Conservation (phyloP, 2,113 vertebrate species). For the Motacilla tschutschensis region DNA sequence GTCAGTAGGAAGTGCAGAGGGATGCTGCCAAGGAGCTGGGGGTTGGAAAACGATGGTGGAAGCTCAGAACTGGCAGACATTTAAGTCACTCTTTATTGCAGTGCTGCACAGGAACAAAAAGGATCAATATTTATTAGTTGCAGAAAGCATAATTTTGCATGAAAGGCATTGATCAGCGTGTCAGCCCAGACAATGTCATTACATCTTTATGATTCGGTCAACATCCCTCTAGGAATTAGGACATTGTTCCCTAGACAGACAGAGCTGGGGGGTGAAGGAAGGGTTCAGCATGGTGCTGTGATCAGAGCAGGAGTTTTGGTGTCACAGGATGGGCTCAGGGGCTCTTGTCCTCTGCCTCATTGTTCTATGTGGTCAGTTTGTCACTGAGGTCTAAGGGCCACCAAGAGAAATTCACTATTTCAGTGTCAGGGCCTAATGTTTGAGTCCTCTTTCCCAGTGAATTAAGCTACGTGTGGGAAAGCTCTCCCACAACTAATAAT, state of each 20-base stretch:
- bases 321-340: neutral
- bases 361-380: neutral
- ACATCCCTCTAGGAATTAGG: neutral
- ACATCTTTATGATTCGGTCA: slow-evolving; percentile 32
- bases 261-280: neutral
- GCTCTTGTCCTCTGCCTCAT: neutral
- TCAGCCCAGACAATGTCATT: slow-evolving; percentile 33
- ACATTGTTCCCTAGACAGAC: neutral
- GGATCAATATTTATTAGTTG: slow-evolving; percentile 65
- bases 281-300: neutral
- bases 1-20: neutral
- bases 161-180: slow-evolving; percentile 45
- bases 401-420: neutral
- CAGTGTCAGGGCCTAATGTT: neutral
- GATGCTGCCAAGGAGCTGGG: neutral
- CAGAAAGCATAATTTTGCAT: slow-evolving; percentile 63
- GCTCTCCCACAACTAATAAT: neutral
- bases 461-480: neutral
- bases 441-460: neutral
- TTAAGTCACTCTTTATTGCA: slow-evolving; percentile 43
- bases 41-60: neutral
- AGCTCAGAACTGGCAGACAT: neutral
- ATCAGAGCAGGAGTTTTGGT: neutral
- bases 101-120: slow-evolving; percentile 36
- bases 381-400: neutral